A percentile compares a stretch with the other conserved stretches of the same genome.
Conservation (phyloP, 2,888 invertebrate species). For the Heliothis peltigera region DNA sequence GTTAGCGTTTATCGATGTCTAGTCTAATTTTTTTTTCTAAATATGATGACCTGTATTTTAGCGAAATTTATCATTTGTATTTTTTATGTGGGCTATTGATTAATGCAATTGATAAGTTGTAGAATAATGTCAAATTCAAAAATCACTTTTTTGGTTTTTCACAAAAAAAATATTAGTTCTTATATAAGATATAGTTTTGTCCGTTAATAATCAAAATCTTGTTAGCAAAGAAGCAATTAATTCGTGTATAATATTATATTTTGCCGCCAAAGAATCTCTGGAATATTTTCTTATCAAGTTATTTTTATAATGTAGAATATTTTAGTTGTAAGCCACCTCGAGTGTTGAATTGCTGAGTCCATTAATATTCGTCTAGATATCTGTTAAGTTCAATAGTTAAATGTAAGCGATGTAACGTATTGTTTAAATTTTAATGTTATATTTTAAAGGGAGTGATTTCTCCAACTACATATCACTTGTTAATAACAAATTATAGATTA, state of each 20-base stretch:
- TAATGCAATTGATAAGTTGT: too few relatives aligned
- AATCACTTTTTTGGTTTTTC: background rate
- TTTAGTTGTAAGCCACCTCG: slow-evolving; percentile 86
- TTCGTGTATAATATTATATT: slow-evolving; percentile 68
- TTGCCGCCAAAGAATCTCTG: slow-evolving; percentile 75
- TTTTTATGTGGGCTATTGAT: too few relatives aligned
- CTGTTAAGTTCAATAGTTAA: slow-evolving; percentile 77
- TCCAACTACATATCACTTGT: slow-evolving; percentile 90
- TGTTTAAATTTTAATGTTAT: slow-evolving; percentile 81
- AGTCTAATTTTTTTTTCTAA: too few relatives aligned
- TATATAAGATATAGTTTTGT: too few relatives aligned
- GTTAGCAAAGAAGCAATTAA: slow-evolving; percentile 62
- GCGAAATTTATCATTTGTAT: too few relatives aligned
- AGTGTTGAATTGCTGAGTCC: slow-evolving; percentile 86
- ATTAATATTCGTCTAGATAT: slow-evolving; percentile 75
- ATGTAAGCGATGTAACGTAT: slow-evolving; percentile 78
- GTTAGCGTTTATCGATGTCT: too few relatives aligned
- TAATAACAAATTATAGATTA: slow-evolving; percentile 88
- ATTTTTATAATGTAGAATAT: slow-evolving; percentile 81
- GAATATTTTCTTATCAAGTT: slow-evolving; percentile 81
- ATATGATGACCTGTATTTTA: too few relatives aligned
- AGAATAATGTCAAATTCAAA: background rate
- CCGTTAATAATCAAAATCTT: slow-evolving; percentile 38
- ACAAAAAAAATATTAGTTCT: too few relatives aligned
- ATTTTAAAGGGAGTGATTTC: slow-evolving; percentile 85